These are phyloP conservation scores for Lemur catta DNA, from an alignment of 2,797 vertebrate genomes.

Conservation along the genomic window DNA sequence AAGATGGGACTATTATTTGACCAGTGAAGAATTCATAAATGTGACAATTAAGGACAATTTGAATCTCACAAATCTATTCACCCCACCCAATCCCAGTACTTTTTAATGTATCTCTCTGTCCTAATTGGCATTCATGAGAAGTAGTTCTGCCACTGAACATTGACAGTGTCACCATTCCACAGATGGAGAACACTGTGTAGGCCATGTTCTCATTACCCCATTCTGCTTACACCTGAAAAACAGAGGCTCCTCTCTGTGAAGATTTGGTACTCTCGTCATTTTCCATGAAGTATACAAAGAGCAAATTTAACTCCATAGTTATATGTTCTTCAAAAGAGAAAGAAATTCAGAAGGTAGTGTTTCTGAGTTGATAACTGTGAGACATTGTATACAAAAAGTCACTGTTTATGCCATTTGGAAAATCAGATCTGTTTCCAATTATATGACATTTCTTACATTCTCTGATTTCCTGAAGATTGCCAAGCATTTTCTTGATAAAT, in stretches of 20 bases:
- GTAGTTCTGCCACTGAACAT: background rate
- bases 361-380: background rate
- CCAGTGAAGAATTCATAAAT: conserved; percentile 31
- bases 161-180: background rate
- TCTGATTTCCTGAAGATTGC: background rate
- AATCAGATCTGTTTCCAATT: background rate
- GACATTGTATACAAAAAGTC: background rate
- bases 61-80: background rate
- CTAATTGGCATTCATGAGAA: background rate
- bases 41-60: conserved; percentile 34
- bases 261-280: background rate
- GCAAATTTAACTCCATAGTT: background rate
- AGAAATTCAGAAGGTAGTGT: background rate
- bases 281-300: background rate
- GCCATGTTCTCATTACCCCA: background rate
- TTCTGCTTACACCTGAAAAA: conserved; percentile 31
- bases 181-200: background rate
- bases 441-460: background rate
- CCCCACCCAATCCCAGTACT: background rate
- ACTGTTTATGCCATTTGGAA: background rate
- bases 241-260: background rate
- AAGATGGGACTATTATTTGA: background rate
- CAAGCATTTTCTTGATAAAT: conserved; percentile 12
- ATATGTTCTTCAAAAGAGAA: background rate
- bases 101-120: conserved; percentile 13